These are phyloP conservation scores for Cheilosia pagana DNA, from an alignment of 2,888 invertebrate genomes.

Conservation along the genomic window DNA sequence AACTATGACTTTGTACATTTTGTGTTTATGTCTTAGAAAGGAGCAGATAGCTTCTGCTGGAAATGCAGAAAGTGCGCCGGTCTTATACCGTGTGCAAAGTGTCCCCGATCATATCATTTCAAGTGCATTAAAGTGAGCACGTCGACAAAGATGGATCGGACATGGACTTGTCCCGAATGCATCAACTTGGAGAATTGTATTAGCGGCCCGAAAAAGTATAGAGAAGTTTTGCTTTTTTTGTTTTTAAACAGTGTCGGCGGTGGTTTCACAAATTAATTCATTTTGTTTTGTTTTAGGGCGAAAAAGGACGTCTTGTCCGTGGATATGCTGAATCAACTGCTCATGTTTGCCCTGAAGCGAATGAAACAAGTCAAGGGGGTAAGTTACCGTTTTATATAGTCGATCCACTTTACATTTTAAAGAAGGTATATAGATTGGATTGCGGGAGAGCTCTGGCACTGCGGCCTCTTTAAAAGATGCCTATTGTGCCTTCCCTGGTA, in stretches of 20 bases:
- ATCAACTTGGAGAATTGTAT: constrained; percentile 85
- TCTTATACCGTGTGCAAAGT: constrained; percentile 89
- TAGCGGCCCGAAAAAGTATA: constrained; percentile 80
- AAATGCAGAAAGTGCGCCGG: constrained; percentile 91
- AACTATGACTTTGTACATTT: background rate
- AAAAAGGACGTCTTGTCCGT: constrained; percentile 80
- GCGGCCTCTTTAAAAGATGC: too few species aligned
- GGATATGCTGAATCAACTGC: constrained; percentile 89
- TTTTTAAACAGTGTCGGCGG: background rate
- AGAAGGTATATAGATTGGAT: too few species aligned
- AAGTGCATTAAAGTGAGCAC: constrained; percentile 88
- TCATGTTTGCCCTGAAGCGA: constrained; percentile 91
- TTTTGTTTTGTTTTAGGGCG: constrained; percentile 74
- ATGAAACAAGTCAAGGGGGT: constrained; percentile 93
- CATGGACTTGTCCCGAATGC: constrained; percentile 96
- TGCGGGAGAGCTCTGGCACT: too few species aligned
- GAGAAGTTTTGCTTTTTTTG: constrained; percentile 21
- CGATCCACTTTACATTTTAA: too few species aligned
- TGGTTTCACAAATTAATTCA: background rate
- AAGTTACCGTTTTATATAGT: too few species aligned
- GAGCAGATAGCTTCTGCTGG: constrained; percentile 94
- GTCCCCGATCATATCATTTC: constrained; percentile 93
- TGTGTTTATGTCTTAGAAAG: constrained; percentile 80
- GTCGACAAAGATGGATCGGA: constrained; percentile 83
- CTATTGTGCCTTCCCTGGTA: too few species aligned